A percentile compares a stretch with the other conserved stretches of the same genome.
phyloP scores from a whole-genome alignment of 2,888 invertebrate species.

The Aleiodes testaceus region DNA sequence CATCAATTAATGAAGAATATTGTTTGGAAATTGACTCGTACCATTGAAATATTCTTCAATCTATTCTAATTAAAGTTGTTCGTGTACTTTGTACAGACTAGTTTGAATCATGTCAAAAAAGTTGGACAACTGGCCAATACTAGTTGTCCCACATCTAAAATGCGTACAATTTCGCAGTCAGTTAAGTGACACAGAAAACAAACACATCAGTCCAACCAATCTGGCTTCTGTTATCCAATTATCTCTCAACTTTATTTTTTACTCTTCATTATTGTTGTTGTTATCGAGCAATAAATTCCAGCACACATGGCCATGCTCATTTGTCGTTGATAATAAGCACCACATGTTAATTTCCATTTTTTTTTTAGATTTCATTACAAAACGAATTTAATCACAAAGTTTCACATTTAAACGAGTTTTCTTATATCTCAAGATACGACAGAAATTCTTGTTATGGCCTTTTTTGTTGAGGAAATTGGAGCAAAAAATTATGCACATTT shows the following conservation, averaged over 20 bases:
- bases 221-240: conserved; percentile 70
- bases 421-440: too few species aligned
- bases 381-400: too few species aligned
- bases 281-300: conserved; percentile 14
- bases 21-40: too few species aligned
- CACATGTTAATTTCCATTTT: conserved; percentile 18
- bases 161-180: conserved; percentile 34
- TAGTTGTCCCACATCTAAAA: conserved; percentile 20
- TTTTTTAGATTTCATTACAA: neutral
- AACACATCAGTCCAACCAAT: conserved; percentile 56
- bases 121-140: conserved; percentile 21
- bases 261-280: conserved; percentile 56
- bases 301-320: conserved; percentile 25
- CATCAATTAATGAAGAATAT: too few species aligned
- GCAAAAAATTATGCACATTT: too few species aligned
- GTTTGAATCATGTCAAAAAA: conserved; percentile 1
- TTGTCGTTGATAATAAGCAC: neutral
- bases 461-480: too few species aligned
- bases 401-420: too few species aligned
- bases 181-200: conserved; percentile 62
- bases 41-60: too few species aligned
- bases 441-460: too few species aligned
- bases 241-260: conserved; percentile 57
- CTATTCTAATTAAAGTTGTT: too few species aligned
- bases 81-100: too few species aligned